A percentile compares a stretch with the other conserved stretches of the same genome.
Evolutionary conservation across 2,113 vertebrate species (phyloP).

Genomic region (Pseudonaja textilis): DNA sequence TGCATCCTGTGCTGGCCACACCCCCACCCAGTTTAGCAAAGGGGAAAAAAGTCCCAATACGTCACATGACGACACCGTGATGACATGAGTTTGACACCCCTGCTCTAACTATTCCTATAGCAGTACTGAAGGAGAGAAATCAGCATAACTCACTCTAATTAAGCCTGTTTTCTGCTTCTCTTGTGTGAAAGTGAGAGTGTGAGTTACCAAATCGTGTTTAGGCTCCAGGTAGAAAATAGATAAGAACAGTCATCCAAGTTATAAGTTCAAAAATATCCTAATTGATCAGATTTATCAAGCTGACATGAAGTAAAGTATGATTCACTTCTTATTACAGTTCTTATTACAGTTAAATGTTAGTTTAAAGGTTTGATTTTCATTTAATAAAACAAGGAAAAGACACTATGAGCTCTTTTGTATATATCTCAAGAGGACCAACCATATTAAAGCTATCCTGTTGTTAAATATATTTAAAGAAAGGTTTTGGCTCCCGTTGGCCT

Average conservation of each 20-base stretch:
- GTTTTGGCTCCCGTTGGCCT: neutral
- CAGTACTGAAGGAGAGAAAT: neutral
- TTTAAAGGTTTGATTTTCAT: neutral
- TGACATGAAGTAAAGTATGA: neutral
- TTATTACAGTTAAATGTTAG: conserved; percentile 8
- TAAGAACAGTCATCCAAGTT: neutral
- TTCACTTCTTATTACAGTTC: conserved; percentile 6
- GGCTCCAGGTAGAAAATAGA: neutral
- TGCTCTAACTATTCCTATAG: neutral
- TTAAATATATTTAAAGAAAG: conserved; percentile 1
- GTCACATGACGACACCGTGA: too few species aligned
- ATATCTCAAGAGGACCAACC: neutral
- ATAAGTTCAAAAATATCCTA: neutral
- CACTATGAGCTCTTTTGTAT: neutral
- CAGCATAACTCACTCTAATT: neutral
- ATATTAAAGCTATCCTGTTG: conserved; percentile 6
- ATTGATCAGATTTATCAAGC: neutral
- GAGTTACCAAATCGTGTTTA: neutral
- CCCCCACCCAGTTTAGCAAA: too few species aligned
- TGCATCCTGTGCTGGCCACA: too few species aligned
- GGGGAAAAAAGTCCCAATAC: too few species aligned
- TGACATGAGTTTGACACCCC: too few species aligned
- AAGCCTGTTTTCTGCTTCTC: neutral
- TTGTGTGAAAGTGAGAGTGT: neutral
- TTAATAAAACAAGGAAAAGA: conserved; percentile 9